phyloP scores from a whole-genome alignment of 30 jellyfish, hydroid and myxozoan species.

The Aurelia sp. region DNA sequence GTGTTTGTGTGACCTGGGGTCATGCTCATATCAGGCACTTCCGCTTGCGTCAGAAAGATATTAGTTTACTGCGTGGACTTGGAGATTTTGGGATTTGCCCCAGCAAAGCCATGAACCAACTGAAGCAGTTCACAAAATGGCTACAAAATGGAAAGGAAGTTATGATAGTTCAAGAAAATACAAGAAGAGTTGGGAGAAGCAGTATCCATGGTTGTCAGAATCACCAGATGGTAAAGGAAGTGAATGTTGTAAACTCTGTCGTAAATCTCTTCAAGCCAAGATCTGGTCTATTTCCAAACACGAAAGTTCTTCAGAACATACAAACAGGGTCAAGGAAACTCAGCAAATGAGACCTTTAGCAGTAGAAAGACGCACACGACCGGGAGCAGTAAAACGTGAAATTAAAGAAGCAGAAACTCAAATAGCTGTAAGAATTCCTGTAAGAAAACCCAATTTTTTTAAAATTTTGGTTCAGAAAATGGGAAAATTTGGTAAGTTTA shows the following conservation, averaged over 20 bases:
- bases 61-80: neutral
- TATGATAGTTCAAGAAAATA: slow-evolving; percentile 39
- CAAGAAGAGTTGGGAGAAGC: slow-evolving; percentile 57
- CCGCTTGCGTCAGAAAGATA: neutral
- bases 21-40: neutral
- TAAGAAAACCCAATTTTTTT: too few relatives aligned
- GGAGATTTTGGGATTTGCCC: neutral
- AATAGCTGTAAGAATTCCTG: slow-evolving; percentile 71
- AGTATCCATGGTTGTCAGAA: slow-evolving; percentile 55
- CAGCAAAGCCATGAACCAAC: neutral
- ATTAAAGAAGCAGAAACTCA: slow-evolving; percentile 61
- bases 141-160: slow-evolving; percentile 53
- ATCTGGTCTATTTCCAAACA: slow-evolving; percentile 48
- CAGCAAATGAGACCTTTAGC: slow-evolving; percentile 55
- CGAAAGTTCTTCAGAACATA: slow-evolving; percentile 31
- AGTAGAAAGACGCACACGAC: slow-evolving; percentile 24
- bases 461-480: too few relatives aligned
- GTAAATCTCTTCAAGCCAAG: slow-evolving; percentile 40
- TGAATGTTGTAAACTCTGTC: slow-evolving; percentile 47
- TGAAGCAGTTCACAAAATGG: slow-evolving; percentile 28
- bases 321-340: slow-evolving; percentile 11
- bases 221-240: slow-evolving; percentile 53
- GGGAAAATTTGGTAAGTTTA: too few relatives aligned
- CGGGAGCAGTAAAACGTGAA: slow-evolving; percentile 43
- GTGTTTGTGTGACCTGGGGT: slow-evolving; percentile 38